Evolutionary conservation across 2,113 vertebrate genomes (phyloP).

Genomic region (Cisticola juncidis): DNA sequence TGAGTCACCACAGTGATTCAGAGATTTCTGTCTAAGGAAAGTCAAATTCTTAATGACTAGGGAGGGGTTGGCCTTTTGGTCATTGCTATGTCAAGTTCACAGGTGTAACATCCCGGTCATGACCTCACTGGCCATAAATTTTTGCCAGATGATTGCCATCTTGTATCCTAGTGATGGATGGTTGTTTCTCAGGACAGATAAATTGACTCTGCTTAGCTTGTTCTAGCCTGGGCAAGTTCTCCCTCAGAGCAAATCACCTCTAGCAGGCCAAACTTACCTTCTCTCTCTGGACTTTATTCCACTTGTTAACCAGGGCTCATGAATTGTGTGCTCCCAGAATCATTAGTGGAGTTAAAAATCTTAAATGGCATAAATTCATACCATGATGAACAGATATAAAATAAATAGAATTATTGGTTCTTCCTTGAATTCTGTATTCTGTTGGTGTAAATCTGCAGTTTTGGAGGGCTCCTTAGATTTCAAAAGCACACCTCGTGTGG

Average conservation of each 20-base stretch:
- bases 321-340: not conserved
- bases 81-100: not conserved
- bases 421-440: not conserved
- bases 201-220: not conserved
- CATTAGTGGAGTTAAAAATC: not conserved
- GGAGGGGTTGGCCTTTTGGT: not conserved
- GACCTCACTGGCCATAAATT: not conserved
- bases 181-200: not conserved
- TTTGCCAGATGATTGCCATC: not conserved
- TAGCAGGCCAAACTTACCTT: not conserved
- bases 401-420: not conserved
- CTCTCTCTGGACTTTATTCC: not conserved
- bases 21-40: not conserved
- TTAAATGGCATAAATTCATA: not conserved
- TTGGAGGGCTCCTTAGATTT: not conserved
- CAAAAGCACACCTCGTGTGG: not conserved
- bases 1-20: constrained; percentile 39
- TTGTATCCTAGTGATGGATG: not conserved
- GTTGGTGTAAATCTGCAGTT: not conserved
- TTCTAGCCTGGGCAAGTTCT: not conserved
- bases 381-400: not conserved
- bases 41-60: not conserved
- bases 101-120: not conserved
- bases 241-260: not conserved
- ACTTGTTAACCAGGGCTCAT: not conserved